phyloP scores from a whole-genome alignment of 2,113 vertebrate species.

The Empidonax alnorum region DNA sequence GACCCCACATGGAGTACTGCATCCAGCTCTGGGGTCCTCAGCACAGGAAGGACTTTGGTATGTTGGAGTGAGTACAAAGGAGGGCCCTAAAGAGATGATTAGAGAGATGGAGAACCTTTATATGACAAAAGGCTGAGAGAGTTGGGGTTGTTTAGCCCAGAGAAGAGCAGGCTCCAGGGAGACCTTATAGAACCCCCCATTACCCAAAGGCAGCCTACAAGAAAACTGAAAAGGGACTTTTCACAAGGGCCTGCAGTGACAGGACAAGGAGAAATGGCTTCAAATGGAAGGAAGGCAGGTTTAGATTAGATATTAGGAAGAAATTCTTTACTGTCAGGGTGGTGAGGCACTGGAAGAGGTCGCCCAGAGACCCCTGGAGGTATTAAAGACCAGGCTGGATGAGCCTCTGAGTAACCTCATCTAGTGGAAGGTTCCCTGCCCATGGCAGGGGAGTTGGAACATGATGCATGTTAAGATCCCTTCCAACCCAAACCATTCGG shows the following conservation, averaged over 20 bases:
- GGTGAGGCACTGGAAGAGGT: neutral
- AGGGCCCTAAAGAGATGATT: too few species aligned
- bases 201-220: neutral
- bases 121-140: rapidly evolving
- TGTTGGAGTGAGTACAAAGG: neutral
- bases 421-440: neutral
- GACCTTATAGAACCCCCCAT: neutral
- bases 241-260: neutral
- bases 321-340: neutral
- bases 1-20: neutral
- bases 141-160: neutral
- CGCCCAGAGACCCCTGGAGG: neutral
- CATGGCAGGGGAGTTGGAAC: neutral
- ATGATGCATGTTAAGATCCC: neutral
- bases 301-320: neutral
- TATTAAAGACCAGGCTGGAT: neutral
- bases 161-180: neutral
- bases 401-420: neutral
- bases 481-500: neutral
- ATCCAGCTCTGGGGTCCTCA: neutral
- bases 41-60: neutral
- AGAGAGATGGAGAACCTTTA: neutral
- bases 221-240: neutral
- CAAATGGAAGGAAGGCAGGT: neutral
- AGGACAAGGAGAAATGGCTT: neutral